Base-by-base conservation (phyloP, 2,797 vertebrate species). In the Myotis findleyi region DNA sequence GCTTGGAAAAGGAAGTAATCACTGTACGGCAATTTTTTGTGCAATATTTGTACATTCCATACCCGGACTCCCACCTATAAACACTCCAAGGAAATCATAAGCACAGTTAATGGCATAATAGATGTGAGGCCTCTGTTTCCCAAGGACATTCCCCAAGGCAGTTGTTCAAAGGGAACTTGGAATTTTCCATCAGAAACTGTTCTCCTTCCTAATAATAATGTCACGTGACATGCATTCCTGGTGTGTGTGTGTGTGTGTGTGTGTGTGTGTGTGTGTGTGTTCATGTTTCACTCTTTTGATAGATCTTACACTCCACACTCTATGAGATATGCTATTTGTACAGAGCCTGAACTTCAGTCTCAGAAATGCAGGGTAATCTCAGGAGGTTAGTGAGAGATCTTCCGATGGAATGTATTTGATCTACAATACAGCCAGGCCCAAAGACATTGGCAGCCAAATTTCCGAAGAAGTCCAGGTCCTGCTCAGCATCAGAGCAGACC, bases 141-240 rank as follows among this genome's bases (percentile, higher is more conserved):
- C 95, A 94, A 88, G 68, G 86, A 94, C 72, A 72, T 94, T 90
- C 94, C 95, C 89, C 51, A 66, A 97, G 95, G 96, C 95, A 79
- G 36, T 83, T 75, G 75, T 97, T 96, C 95, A 96, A 96, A 97
- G 95, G 47, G 33, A 83, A 87, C 77, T 49, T 95, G 90, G 96
- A 97, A 98, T 97, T 97, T 97, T 98, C 94, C 97, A 96, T 95
- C 92, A 96, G 83, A 97, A 97, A 94, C 64, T 6, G 2, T 89
- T 89, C 57, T 95, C n/a, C 53, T 93, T 91, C 86, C 76, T 94
- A 92, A 89, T 96, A 94, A 93, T 91, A 88, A 92, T 86, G 81
- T 95, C 68, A 69, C 49, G 41, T 96, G 89, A 71, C 55, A 53
- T 72, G 72, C 94, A 96, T 95, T 96, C 95, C 44, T 66, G 30